These are phyloP conservation scores for Habroteleia sp. DNA, from an alignment of 2,888 invertebrate species.

Conservation along the genomic window DNA sequence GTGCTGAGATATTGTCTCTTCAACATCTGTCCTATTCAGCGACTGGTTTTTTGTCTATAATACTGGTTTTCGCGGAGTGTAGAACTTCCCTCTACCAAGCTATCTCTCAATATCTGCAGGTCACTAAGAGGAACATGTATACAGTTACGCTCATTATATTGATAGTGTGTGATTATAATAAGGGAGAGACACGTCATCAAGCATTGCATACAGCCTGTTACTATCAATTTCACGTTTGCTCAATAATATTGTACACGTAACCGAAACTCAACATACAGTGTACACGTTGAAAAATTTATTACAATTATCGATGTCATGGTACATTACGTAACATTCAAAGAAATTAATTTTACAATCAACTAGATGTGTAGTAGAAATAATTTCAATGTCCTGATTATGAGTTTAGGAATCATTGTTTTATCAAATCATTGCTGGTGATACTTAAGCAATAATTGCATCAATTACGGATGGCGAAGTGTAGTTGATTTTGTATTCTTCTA, in stretches of 20 bases:
- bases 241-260: conserved; percentile 25
- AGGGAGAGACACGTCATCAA: conserved; percentile 42
- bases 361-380: neutral
- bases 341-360: conserved; percentile 2
- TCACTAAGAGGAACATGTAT: conserved; percentile 45
- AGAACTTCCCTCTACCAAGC: conserved; percentile 32
- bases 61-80: conserved; percentile 24
- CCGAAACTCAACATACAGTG: conserved; percentile 14
- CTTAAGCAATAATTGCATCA: too few relatives aligned
- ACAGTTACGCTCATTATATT: conserved; percentile 50
- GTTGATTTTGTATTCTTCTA: too few relatives aligned
- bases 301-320: conserved; percentile 11
- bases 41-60: conserved; percentile 25
- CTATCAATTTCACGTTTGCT: conserved; percentile 56
- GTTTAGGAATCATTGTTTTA: too few relatives aligned
- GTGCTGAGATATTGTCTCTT: too few relatives aligned
- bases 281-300: conserved; percentile 24
- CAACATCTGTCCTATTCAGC: conserved; percentile 35
- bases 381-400: conserved; percentile 1
- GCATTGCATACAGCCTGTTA: conserved; percentile 38
- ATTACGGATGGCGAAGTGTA: too few relatives aligned
- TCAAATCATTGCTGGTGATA: too few relatives aligned
- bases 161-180: conserved; percentile 58
- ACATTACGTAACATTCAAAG: neutral
- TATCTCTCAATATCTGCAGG: conserved; percentile 40